Evolutionary conservation across 2,888 invertebrate species (phyloP), one percentile per base, ranked within the genome.

Genomic region (Mycogona germanica): DNA sequence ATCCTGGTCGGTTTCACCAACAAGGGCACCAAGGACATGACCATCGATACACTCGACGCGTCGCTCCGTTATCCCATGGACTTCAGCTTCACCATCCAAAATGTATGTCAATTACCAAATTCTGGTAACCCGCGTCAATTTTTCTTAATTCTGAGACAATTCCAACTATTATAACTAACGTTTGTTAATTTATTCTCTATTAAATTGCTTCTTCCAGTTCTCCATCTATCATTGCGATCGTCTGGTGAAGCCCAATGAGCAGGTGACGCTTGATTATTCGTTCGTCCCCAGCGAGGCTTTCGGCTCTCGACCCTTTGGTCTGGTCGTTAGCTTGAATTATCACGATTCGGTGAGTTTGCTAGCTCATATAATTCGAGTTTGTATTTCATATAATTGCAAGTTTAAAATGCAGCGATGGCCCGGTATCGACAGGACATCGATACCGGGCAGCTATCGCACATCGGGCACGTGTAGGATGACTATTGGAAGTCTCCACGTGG

Each of bases 21-120:
- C 76, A 89, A 88, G 67, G 98, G 96, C 46, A 78, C 82, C 56
- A 81, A 84, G 62, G 91, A 95, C 62, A 95, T 96, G 66, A 72
- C 85, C 25, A 79, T 99, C 23, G 95, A 98, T 68, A 82, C 85
- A 5, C 78, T 97, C 67, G 97, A 97, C 65, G 95, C 96, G 0
- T 96, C 97, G 0, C 96, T 99, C 81, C 84, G 96, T 63, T 98
- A 97, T 68, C 96, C 97, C 7, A 88, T 95, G 85, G 97, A 98
- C 73, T 98, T 91, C 74, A 91, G 84, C 62, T 98, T 91, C 73
- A 88, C 87, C 73, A 93, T 99, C 62, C 96, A 97, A 73, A 99
- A 98, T 74, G 74, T 75, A 62, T 63, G 70, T 63, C 17, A 9
- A 25, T 48, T 30, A 26, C 19, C 12, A 28, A 30, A 25, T 46